Base-by-base conservation (phyloP, 2,888 invertebrate genomes). In the Dorcus hopei region DNA sequence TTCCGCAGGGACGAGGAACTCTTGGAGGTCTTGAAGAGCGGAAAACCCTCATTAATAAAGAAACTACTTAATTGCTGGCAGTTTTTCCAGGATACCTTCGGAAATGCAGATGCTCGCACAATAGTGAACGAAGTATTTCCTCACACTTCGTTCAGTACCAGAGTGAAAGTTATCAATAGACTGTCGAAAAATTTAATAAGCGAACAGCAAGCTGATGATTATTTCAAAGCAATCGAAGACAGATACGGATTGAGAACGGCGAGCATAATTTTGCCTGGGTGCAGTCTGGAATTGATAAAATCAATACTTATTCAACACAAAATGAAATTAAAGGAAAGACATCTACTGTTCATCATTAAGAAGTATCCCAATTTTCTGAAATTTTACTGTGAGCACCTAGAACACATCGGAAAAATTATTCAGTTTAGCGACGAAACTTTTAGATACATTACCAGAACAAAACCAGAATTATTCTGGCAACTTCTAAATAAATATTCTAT, bases 161-260 rank as follows among this genome's bases (percentile, higher is more conserved):
- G 59, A 3, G 52, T 52, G 33, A 54, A 41, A 38, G 47, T 61
- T 11, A 49, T 63, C 23, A 50, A 38, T 9, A 51, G 55, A 9
- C 49, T 61, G 26, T 38, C 54, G 4, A 49, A 42, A 11, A n/a
- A 19, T 19, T 52, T 60, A 14, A 40, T 11, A 6, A 41, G 55
- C n/a, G 58, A 56, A 14, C 26, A 55, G 8, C 9, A 33, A 6
- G 63, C 54, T 1, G 41, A 52, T 38, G 59, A 62, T 1, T 61
- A 57, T 16, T 63, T 56, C 45, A 48, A 52, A 11, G 51, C 47
- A 9, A 45, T 61, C 9, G n/a, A 55, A 14, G 41, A 53, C 9
- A 60, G 49, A 47, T 65, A 65, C 48, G 65, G 65, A 11, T 39
- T 65, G 23, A 43, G 50, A 38, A 19, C 50, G 1, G 61, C 61